Evolutionary conservation across 2,888 invertebrate species (phyloP).

Genomic region (Drosophila buzzatii): DNA sequence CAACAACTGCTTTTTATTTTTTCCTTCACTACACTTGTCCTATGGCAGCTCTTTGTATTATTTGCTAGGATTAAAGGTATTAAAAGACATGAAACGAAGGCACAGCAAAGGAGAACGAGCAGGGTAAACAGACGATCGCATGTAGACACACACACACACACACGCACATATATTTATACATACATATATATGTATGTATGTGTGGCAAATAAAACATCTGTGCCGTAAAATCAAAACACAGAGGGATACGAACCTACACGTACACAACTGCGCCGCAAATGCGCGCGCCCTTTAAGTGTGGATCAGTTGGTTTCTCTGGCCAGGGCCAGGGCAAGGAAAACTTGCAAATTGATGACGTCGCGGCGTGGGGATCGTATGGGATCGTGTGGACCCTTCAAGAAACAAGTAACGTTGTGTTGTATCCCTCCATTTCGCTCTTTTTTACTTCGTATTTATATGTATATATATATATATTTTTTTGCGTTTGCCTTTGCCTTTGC

Average conservation of each 20-base stretch:
- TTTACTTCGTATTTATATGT: neutral
- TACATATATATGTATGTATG: conserved; percentile 20
- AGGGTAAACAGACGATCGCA: conserved; percentile 51
- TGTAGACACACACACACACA: neutral
- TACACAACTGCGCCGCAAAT: conserved; percentile 41
- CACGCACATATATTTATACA: neutral
- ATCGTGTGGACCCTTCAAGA: conserved; percentile 64
- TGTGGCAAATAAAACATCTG: conserved; percentile 77
- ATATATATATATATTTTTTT: neutral
- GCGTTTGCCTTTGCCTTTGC: conserved; percentile 1
- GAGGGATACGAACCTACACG: conserved; percentile 42
- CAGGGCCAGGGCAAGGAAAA: conserved; percentile 61
- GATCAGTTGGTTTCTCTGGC: conserved; percentile 45
- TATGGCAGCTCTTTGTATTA: conserved; percentile 61
- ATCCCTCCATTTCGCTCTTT: conserved; percentile 18
- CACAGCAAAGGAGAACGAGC: conserved; percentile 23
- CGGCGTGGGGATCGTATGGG: conserved; percentile 58
- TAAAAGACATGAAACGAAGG: conserved; percentile 63
- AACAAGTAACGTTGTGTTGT: conserved; percentile 57
- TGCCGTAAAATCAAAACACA: conserved; percentile 79
- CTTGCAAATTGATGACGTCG: conserved; percentile 78
- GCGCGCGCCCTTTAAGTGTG: conserved; percentile 58
- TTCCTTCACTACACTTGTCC: conserved; percentile 68
- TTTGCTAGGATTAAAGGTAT: conserved; percentile 81
- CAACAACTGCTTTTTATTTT: conserved; percentile 20